phyloP scores from a whole-genome alignment of 30 jellyfish, hydroid and myxozoan genomes.

The Chironex yamaguchii region DNA sequence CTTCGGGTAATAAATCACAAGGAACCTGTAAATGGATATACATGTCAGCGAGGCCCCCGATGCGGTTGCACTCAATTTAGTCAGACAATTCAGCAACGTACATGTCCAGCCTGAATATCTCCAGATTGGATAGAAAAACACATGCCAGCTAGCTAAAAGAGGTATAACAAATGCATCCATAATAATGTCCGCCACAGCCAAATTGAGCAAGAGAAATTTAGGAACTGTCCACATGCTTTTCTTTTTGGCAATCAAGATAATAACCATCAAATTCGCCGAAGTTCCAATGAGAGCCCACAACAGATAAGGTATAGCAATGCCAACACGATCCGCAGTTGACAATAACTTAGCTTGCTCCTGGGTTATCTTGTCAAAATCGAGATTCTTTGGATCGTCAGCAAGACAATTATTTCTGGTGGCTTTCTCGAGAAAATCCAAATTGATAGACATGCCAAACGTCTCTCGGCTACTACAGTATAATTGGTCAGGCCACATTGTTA shows the following conservation, averaged over 20 bases:
- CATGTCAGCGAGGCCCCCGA: slow-evolving; percentile 80
- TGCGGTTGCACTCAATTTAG: slow-evolving; percentile 72
- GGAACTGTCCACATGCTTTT: slow-evolving; percentile 59
- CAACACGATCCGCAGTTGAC: slow-evolving; percentile 22
- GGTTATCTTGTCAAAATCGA: not conserved
- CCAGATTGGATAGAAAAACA: slow-evolving; percentile 69
- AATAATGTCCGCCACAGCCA: slow-evolving; percentile 71
- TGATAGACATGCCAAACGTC: slow-evolving; percentile 65
- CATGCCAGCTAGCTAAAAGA: slow-evolving; percentile 55
- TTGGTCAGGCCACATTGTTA: too few species aligned
- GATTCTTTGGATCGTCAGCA: not conserved
- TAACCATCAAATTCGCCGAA: slow-evolving; percentile 32
- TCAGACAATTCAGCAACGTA: slow-evolving; percentile 32
- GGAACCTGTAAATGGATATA: slow-evolving; percentile 67
- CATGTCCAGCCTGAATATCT: slow-evolving; percentile 34
- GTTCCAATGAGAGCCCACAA: slow-evolving; percentile 44
- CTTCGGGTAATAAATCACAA: slow-evolving; percentile 60
- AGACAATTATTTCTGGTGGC: slow-evolving; percentile 24
- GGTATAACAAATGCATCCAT: slow-evolving; percentile 65
- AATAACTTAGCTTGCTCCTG: not conserved
- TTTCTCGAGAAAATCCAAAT: slow-evolving; percentile 18
- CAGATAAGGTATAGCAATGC: slow-evolving; percentile 54
- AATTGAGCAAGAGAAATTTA: slow-evolving; percentile 68
- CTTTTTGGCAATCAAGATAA: slow-evolving; percentile 23
- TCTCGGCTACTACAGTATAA: slow-evolving; percentile 7